These are phyloP conservation scores for Oreochromis mossambicus DNA, from an alignment of 2,797 vertebrate species.

Conservation along the genomic window DNA sequence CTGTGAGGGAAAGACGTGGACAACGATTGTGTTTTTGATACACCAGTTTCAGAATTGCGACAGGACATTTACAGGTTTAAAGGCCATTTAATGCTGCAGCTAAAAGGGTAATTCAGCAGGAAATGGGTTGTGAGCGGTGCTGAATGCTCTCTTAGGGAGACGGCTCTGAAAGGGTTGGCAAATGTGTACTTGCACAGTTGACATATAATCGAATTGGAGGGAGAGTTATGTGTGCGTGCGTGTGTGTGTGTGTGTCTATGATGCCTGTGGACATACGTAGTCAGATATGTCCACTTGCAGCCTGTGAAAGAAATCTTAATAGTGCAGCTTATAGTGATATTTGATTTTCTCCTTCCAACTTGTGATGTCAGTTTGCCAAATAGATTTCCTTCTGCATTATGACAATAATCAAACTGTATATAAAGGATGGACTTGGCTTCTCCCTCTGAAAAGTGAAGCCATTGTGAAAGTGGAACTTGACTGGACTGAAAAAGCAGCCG, in stretches of 20 bases:
- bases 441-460: background rate
- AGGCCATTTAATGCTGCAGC: constrained; percentile 27
- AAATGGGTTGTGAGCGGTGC: constrained; percentile 14
- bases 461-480: background rate
- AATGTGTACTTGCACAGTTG: background rate
- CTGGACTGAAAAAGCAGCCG: background rate
- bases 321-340: background rate
- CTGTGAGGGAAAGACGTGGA: background rate
- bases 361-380: background rate
- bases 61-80: constrained; percentile 26
- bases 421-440: background rate
- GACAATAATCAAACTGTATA: background rate
- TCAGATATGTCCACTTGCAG: background rate
- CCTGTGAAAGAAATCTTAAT: background rate
- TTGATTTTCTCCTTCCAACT: background rate
- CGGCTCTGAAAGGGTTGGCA: background rate
- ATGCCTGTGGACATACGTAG: background rate
- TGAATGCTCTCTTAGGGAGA: background rate
- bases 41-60: background rate
- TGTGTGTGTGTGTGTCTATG: background rate
- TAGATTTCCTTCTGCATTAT: background rate
- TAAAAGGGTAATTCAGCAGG: constrained; percentile 19
- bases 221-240: rapidly evolving
- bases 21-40: background rate
- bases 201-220: constrained; percentile 1